These are phyloP conservation scores for Lagocephalus sceleratus DNA, from an alignment of 2,797 vertebrate species.

Conservation along the genomic window DNA sequence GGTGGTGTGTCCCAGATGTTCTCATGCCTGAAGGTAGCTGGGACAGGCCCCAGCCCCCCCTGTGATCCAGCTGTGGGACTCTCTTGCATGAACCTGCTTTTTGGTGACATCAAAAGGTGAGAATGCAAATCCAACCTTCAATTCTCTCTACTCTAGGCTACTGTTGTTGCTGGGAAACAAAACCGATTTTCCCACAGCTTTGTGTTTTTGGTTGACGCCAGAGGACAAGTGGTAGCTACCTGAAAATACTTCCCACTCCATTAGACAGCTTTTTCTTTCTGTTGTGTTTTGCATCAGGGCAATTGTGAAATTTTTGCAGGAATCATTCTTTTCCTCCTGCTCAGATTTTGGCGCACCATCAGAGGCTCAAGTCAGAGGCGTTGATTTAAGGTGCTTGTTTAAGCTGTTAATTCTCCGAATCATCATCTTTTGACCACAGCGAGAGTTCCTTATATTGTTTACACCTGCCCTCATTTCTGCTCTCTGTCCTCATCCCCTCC, in stretches of 20 bases:
- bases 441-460: slow-evolving; percentile 54
- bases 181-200: slow-evolving; percentile 3
- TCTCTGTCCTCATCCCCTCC: slow-evolving; percentile 2
- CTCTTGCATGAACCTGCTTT: too few species aligned
- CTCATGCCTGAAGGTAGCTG: too few species aligned
- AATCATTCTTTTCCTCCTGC: slow-evolving; percentile 34
- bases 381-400: slow-evolving; percentile 64
- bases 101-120: too few species aligned
- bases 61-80: too few species aligned
- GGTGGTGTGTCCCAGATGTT: too few species aligned
- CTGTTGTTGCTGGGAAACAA: too few species aligned
- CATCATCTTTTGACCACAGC: slow-evolving; percentile 56
- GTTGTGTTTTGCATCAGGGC: too few species aligned
- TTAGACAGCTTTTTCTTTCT: too few species aligned
- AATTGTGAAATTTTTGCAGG: slow-evolving; percentile 38
- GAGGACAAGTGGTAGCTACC: not conserved
- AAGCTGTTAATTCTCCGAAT: slow-evolving; percentile 62
- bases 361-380: slow-evolving; percentile 42
- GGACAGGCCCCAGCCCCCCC: too few species aligned
- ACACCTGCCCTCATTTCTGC: slow-evolving; percentile 56
- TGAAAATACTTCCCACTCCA: too few species aligned
- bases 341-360: slow-evolving; percentile 40
- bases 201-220: slow-evolving; percentile 5
- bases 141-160: too few species aligned
- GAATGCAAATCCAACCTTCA: too few species aligned